phyloP scores from a whole-genome alignment of 2,888 invertebrate species.

The Aromia moschata region DNA sequence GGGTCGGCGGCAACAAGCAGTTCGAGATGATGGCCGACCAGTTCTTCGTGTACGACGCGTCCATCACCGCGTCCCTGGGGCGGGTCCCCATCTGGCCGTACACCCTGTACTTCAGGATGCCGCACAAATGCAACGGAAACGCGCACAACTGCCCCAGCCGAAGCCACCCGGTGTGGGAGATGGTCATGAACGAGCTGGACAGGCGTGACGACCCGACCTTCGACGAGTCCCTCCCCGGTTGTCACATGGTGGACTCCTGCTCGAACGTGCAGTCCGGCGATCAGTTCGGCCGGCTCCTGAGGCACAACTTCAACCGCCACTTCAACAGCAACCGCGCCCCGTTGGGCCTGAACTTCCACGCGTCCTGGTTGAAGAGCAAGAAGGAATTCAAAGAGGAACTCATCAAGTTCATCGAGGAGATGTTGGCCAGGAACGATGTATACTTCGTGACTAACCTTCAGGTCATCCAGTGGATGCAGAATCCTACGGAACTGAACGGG shows the following conservation, averaged over 20 bases:
- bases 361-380: conserved; percentile 94
- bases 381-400: conserved; percentile 92
- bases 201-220: conserved; percentile 93
- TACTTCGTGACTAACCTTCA: conserved; percentile 90
- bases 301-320: conserved; percentile 95
- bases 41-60: conserved; percentile 93
- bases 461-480: conserved; percentile 97
- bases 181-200: conserved; percentile 95
- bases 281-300: conserved; percentile 87
- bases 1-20: conserved; percentile 93
- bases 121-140: conserved; percentile 94
- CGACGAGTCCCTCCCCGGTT: conserved; percentile 92
- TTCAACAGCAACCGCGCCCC: conserved; percentile 94
- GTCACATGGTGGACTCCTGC: conserved; percentile 94
- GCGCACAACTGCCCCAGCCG: conserved; percentile 91
- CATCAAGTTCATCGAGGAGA: conserved; percentile 92
- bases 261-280: conserved; percentile 92
- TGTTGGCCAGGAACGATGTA: conserved; percentile 87
- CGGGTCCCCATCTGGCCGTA: conserved; percentile 97
- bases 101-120: conserved; percentile 95
- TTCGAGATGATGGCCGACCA: conserved; percentile 98
- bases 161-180: conserved; percentile 95
- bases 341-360: conserved; percentile 91
- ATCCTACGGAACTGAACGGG: conserved; percentile 86
- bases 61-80: conserved; percentile 88